Evolutionary conservation across 2,888 invertebrate genomes (phyloP).

Genomic region (Periphyllus acericola): DNA sequence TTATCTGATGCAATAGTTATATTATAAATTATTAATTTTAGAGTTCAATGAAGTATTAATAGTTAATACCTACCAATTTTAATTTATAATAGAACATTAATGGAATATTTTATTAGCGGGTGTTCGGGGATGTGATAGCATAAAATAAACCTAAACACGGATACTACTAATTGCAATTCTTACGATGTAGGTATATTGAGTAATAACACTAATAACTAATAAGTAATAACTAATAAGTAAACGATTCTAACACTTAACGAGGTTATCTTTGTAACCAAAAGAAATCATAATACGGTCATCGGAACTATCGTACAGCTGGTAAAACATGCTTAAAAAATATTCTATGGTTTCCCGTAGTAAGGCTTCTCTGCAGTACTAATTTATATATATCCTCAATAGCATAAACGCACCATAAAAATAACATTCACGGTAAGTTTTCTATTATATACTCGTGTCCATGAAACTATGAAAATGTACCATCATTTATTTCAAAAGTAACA

Average conservation of each 20-base stretch:
- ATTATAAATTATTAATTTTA: too few species aligned
- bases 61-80: too few species aligned
- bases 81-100: too few species aligned
- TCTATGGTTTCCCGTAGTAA: conserved; percentile 47
- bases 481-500: not conserved
- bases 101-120: too few species aligned
- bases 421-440: conserved; percentile 10
- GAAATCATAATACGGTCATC: not conserved
- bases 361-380: conserved; percentile 30
- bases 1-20: too few species aligned
- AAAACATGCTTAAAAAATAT: not conserved
- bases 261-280: not conserved
- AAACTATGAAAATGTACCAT: not conserved
- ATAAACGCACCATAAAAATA: conserved; percentile 20
- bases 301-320: not conserved
- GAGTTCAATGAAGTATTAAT: too few species aligned
- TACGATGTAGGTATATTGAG: too few species aligned
- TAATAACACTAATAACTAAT: too few species aligned
- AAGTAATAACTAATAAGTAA: too few species aligned
- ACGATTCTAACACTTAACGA: not conserved
- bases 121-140: too few species aligned
- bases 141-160: too few species aligned
- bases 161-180: too few species aligned
- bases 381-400: conserved; percentile 13
- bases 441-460: conserved; percentile 7